Conservation (phyloP, 2,888 invertebrate genomes). For the Tromatobia lineatoria region DNA sequence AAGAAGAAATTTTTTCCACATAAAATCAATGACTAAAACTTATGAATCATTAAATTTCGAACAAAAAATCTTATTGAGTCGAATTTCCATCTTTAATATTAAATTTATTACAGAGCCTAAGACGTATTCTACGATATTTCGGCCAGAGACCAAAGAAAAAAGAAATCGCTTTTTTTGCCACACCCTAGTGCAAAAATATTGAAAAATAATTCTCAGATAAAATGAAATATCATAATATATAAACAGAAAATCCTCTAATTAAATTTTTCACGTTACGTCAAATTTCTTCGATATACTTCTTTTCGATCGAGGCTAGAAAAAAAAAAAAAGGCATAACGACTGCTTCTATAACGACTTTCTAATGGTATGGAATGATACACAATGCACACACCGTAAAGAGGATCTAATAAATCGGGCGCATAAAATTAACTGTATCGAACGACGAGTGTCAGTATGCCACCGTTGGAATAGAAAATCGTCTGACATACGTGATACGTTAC, state of each 20-base stretch:
- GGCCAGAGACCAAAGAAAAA: too few relatives aligned
- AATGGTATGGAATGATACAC: not conserved
- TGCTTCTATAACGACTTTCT: conserved; percentile 14
- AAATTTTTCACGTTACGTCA: not conserved
- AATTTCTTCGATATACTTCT: not conserved
- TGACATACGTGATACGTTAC: conserved; percentile 49
- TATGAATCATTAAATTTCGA: too few relatives aligned
- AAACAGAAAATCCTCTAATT: too few relatives aligned
- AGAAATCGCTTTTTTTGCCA: too few relatives aligned
- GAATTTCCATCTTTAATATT: too few relatives aligned
- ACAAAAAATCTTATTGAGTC: too few relatives aligned
- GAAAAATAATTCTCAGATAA: too few relatives aligned
- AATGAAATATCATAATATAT: not conserved
- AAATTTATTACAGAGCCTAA: too few relatives aligned
- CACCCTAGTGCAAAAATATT: too few relatives aligned
- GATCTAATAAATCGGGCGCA: conserved; percentile 48
- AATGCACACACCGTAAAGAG: conserved; percentile 8
- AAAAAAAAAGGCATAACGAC: not conserved
- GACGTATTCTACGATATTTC: too few relatives aligned
- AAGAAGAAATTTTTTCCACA: too few relatives aligned
- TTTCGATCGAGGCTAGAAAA: not conserved
- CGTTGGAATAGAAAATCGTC: conserved; percentile 61
- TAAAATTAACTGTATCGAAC: conserved; percentile 60
- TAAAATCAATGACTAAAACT: too few relatives aligned
- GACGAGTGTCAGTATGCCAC: conserved; percentile 45